Percentiles rank a stretch among this genome's conserved stretches.
Evolutionary conservation across 1,140 invertebrate species (phyloP).

Genomic region (Meloidogyne exigua): DNA sequence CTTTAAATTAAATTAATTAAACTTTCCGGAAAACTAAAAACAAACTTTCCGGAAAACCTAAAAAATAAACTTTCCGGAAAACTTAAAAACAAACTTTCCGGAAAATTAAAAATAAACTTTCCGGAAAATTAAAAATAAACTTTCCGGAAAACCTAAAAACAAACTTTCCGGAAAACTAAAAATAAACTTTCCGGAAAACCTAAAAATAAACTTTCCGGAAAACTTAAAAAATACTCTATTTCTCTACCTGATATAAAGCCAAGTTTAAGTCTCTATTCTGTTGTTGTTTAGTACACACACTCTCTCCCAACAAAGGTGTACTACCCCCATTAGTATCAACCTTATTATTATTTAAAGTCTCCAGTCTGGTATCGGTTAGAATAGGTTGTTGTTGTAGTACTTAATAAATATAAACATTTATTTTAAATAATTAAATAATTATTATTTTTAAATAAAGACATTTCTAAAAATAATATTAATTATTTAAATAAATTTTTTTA

Average conservation of each 20-base stretch:
- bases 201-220: not conserved
- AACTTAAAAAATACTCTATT: not conserved
- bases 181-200: not conserved
- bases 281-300: constrained; percentile 21
- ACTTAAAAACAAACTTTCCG: not conserved
- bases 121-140: no score
- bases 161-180: no score
- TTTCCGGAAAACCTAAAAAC: not conserved
- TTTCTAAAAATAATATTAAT: no score
- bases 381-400: not conserved
- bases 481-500: no score
- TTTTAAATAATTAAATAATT: not conserved
- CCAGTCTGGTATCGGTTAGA: not conserved
- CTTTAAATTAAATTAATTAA: constrained; percentile 28
- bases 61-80: constrained; percentile 10
- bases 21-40: not conserved
- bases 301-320: not conserved
- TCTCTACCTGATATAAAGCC: constrained; percentile 31
- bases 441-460: no score
- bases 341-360: not conserved
- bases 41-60: not conserved
- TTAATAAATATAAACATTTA: not conserved
- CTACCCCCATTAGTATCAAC: not conserved
- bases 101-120: not conserved
- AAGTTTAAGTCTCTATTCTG: constrained; percentile 26